Percentiles rank a stretch among this genome's conserved stretches.
These are phyloP conservation scores for Xylocopa sonorina DNA, from an alignment of 1,140 invertebrate species.

Conservation along the genomic window DNA sequence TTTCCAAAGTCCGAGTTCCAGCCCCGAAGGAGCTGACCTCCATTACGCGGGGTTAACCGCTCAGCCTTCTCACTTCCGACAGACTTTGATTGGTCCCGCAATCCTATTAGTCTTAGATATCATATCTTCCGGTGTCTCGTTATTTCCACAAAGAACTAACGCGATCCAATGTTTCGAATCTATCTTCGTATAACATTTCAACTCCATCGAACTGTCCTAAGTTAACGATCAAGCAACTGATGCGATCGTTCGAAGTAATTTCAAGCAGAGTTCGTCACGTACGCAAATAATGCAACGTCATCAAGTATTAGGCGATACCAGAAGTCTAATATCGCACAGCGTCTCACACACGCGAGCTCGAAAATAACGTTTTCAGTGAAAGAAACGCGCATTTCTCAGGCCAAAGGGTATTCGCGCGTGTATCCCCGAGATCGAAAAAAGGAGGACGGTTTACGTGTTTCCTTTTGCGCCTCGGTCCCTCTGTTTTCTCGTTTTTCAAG, in stretches of 20 bases:
- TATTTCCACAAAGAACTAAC: slow-evolving; percentile 36
- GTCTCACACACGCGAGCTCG: neutral
- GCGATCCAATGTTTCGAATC: slow-evolving; percentile 3
- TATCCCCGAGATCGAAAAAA: neutral
- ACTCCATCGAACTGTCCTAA: no score
- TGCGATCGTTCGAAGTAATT: no score
- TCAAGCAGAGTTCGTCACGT: no score
- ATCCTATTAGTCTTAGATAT: slow-evolving; percentile 77
- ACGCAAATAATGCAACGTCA: neutral
- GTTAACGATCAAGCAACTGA: no score
- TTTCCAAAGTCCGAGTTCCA: slow-evolving; percentile 69
- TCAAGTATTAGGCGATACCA: neutral
- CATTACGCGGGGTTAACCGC: slow-evolving; percentile 80
- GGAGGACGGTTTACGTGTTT: neutral
- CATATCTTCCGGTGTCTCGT: slow-evolving; percentile 45
- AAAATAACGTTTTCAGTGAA: neutral
- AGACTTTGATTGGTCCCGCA: slow-evolving; percentile 78
- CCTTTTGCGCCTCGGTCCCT: slow-evolving; percentile 43
- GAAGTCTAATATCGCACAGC: neutral
- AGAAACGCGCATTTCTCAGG: neutral
- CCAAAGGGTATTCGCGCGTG: neutral
- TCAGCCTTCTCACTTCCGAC: slow-evolving; percentile 74
- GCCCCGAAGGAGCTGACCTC: slow-evolving; percentile 77
- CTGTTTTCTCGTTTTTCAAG: slow-evolving; percentile 54
- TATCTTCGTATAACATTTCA: neutral